Evolutionary conservation across 2,113 vertebrate species (phyloP), one percentile per base, ranked within the genome.

Genomic region (Clarias gariepinus): DNA sequence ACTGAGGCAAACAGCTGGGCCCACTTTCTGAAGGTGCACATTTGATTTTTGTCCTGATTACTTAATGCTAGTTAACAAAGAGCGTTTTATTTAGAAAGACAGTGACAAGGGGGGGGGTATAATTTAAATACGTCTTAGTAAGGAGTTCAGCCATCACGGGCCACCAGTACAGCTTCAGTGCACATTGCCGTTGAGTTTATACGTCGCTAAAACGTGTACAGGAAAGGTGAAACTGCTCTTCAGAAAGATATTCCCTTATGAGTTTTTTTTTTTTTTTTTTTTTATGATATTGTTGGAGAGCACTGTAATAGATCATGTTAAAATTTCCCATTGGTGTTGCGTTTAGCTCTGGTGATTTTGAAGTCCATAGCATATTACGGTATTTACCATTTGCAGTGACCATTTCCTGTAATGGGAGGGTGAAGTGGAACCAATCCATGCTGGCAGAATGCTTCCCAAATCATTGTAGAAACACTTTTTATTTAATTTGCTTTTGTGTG

Each of bases 1-100:
- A n/a, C 28, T 69, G 73, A 69, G 64, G 71, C 69, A 84, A 30
- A 52, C 80, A 71, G 86, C 87, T 88, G 87, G 78, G 83, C 81
- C 21, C 84, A 30, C 33, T 87, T 68, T 74, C 10, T 18, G 30
- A 84, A 58, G 69, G 55, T 30, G 36, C 30, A 86, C 41, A 76
- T 88, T 83, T 79, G 25, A 80, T 53, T 85, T 64, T 57, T 79
- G 11, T 64, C 74, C 33, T 69, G 61, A 57, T 85, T 80, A 57
- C 61, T 76, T 78, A 57, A 30, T 58, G 19, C 11, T 60, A 60
- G 78, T 80, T 80, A 80, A 55, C 25, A 33, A 19, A 80, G 53
- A 30, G 28, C 3, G 2, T 80, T 33, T 13, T 61, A 4, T 36
- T 60, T 11, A 36, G 23, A 12, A 19, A 36, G 78, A 80, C 11